phyloP scores from a whole-genome alignment of 2,797 vertebrate genomes.

The Pantherophis alleghaniensis region DNA sequence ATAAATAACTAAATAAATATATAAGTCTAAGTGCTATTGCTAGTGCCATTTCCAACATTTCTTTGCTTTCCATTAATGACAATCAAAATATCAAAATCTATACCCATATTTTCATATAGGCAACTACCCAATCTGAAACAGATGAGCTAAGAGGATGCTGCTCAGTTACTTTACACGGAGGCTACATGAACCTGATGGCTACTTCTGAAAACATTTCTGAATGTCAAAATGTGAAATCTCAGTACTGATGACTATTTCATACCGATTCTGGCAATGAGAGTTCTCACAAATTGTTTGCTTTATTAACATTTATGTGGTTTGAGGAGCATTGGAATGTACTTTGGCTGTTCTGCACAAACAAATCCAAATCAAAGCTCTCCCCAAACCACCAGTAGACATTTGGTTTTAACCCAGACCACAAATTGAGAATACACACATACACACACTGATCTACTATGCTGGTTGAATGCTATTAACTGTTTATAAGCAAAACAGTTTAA shows the following conservation, averaged over 20 bases:
- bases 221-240: background rate
- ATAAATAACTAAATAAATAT: background rate
- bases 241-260: background rate
- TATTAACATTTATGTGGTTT: constrained; percentile 15
- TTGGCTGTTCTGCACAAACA: constrained; percentile 39
- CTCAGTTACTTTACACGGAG: background rate
- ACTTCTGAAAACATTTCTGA: constrained; percentile 2
- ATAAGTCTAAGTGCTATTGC: background rate
- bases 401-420: constrained; percentile 23
- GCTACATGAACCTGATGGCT: background rate
- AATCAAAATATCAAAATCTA: background rate
- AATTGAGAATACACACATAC: background rate
- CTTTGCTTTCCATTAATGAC: background rate
- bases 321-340: background rate
- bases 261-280: constrained; percentile 7
- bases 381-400: constrained; percentile 2
- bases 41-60: background rate
- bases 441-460: background rate
- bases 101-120: background rate
- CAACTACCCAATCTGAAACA: background rate
- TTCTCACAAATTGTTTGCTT: constrained; percentile 28
- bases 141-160: background rate
- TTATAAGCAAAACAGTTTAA: background rate
- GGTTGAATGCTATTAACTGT: background rate
- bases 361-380: constrained; percentile 25